Percentiles rank a stretch among this genome's conserved stretches.
Conservation (phyloP, 2,113 vertebrate genomes). For the Austrofundulus limnaeus region DNA sequence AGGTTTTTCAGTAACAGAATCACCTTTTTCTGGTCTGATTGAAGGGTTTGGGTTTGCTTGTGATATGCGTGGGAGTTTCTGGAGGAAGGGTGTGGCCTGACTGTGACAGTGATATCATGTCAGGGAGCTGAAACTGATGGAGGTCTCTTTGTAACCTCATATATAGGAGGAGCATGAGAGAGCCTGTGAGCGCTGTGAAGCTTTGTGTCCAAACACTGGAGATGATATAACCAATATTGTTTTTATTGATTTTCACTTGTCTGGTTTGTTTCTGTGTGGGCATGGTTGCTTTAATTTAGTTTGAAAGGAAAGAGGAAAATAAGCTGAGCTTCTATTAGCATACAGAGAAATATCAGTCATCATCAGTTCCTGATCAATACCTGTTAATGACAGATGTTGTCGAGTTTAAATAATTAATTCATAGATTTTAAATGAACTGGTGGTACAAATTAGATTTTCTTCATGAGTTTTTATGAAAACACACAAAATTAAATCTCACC, state of each 20-base stretch:
- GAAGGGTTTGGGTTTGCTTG: slow-evolving; percentile 33
- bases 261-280: slow-evolving; percentile 4
- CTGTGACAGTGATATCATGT: slow-evolving; percentile 24
- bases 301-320: slow-evolving; percentile 24
- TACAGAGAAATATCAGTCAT: not conserved
- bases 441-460: not conserved
- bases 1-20: slow-evolving; percentile 59
- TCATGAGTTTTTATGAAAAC: not conserved
- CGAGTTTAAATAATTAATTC: not conserved
- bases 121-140: slow-evolving; percentile 36
- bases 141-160: slow-evolving; percentile 56
- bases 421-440: not conserved
- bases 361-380: slow-evolving; percentile 30
- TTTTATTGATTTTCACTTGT: slow-evolving; percentile 6
- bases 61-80: slow-evolving; percentile 71
- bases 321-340: slow-evolving; percentile 16
- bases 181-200: slow-evolving; percentile 10
- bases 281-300: slow-evolving; percentile 44
- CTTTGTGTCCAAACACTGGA: slow-evolving; percentile 44
- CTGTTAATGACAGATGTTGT: slow-evolving; percentile 5
- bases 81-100: slow-evolving; percentile 57
- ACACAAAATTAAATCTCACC: too few species aligned
- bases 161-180: slow-evolving; percentile 22
- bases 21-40: slow-evolving; percentile 14
- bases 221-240: slow-evolving; percentile 39